These are phyloP conservation scores for Octodonta nipae DNA, from an alignment of 2,888 invertebrate genomes.

Conservation along the genomic window DNA sequence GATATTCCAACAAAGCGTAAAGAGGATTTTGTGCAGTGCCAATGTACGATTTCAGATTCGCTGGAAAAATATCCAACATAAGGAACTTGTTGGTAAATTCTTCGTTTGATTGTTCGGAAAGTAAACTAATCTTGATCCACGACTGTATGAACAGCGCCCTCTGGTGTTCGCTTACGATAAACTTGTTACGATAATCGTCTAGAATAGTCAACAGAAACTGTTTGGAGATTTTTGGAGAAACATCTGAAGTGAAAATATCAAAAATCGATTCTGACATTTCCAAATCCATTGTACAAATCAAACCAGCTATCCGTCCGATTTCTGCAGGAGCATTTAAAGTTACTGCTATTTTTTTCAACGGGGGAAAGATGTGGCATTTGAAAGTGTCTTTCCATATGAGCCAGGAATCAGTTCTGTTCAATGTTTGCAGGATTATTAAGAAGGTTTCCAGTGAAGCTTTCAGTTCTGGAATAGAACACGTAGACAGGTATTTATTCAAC, in stretches of 20 bases:
- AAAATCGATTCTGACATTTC: constrained; percentile 20
- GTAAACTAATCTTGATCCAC: constrained; percentile 28
- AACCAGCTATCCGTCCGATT: constrained; percentile 27
- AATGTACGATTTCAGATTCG: constrained; percentile 15
- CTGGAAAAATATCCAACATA: constrained; percentile 23
- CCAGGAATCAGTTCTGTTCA: constrained; percentile 20
- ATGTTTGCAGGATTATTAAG: constrained; percentile 20
- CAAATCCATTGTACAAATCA: constrained; percentile 20
- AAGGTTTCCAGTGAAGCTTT: constrained; percentile 22
- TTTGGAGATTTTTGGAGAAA: constrained; percentile 21
- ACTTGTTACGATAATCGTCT: constrained; percentile 19
- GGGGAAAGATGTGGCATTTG: constrained; percentile 23
- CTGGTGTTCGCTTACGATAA: constrained; percentile 19
- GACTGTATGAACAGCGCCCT: constrained; percentile 25
- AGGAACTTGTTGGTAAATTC: constrained; percentile 22
- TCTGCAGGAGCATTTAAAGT: constrained; percentile 16
- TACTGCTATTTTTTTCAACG: constrained; percentile 21
- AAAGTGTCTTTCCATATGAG: constrained; percentile 25
- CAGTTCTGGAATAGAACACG: constrained; percentile 26
- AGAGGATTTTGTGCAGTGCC: constrained; percentile 21
- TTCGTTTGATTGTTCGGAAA: constrained; percentile 19
- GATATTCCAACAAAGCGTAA: constrained; percentile 23
- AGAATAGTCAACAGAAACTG: constrained; percentile 23
- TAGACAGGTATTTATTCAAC: constrained; percentile 25
- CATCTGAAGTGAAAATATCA: constrained; percentile 22